These are phyloP conservation scores for Coelopa frigida DNA, from an alignment of 1,140 invertebrate species.

Conservation along the genomic window DNA sequence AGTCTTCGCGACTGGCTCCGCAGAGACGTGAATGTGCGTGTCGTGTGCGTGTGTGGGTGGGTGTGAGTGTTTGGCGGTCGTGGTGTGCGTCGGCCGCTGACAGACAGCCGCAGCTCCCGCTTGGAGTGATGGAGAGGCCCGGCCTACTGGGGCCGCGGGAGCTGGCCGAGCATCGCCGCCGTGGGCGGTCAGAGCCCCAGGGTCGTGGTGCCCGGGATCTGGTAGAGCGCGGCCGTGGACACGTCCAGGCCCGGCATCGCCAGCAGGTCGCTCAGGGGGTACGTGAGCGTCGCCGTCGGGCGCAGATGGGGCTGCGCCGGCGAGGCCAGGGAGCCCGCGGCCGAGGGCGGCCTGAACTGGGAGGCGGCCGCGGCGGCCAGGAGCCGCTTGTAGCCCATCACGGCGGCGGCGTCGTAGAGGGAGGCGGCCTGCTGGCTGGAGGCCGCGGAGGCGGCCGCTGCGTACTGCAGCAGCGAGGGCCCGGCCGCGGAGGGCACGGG, in stretches of 20 bases:
- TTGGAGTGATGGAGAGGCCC: too few relatives aligned
- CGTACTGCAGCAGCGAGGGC: slow-evolving; percentile 36
- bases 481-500: slow-evolving; percentile 12
- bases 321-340: slow-evolving; percentile 28
- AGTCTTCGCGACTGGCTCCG: too few relatives aligned
- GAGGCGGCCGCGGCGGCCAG: slow-evolving; percentile 38
- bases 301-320: slow-evolving; percentile 25
- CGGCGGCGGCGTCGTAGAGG: slow-evolving; percentile 37
- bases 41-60: too few relatives aligned
- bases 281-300: slow-evolving; percentile 33
- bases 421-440: slow-evolving; percentile 26
- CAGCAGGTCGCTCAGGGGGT: slow-evolving; percentile 61
- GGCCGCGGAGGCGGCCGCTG: slow-evolving; percentile 33
- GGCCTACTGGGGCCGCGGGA: slow-evolving; percentile 50
- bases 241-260: slow-evolving; percentile 60
- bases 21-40: too few relatives aligned
- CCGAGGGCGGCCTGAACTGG: slow-evolving; percentile 23
- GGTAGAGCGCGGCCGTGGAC: slow-evolving; percentile 51
- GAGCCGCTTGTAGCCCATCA: slow-evolving; percentile 39
- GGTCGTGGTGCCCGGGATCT: slow-evolving; percentile 48
- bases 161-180: slow-evolving; percentile 46
- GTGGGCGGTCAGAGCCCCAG: slow-evolving; percentile 61
- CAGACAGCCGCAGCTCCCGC: too few relatives aligned
- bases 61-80: too few relatives aligned
- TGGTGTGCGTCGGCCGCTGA: too few relatives aligned